Evolutionary conservation across 2,888 invertebrate species (phyloP), one percentile per base, ranked within the genome.

Genomic region (Cotesia congregata): DNA sequence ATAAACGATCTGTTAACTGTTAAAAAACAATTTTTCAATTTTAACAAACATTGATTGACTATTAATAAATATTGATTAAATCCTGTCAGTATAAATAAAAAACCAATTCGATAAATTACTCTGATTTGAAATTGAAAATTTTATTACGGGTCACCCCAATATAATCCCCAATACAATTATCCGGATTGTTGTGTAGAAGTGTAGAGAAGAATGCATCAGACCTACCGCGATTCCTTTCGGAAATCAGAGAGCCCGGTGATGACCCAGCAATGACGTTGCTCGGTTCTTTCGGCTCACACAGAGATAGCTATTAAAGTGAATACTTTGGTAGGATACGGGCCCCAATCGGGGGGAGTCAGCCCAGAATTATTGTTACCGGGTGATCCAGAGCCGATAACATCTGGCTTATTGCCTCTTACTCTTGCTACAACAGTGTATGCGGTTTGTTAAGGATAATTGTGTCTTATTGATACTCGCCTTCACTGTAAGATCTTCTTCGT

Each of bases 231-330:
- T 71, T 71, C 15, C 15, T 39, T 15, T 71, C 39, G 9, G 9
- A 30, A 30, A 59, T 17, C 64, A n/a, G 50, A 71, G 38, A 65
- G 41, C 20, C 72, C 77, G 77, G 77, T 82, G 82, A 82, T 82
- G 80, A 80, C 71, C 78, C 65, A 67, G 67, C 75, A 70, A 80
- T 82, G 82, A 82, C 82, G 68, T 39, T 77, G 80, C 78, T 73
- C 30, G 72, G 76, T 79, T 68, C 74, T 78, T 77, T 72, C 75
- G 64, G 70, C 61, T 40, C 39, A 6, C 12, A 30, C 30, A 12
- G 17, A 50, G 50, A 50, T 50, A 39, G 30, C 40, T 64, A 69
- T 74, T 61, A 68, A 68, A 74, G 30, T 30, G 30, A 30, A 30
- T 30, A 30, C 20, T 20, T 30, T 30, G 30, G 30, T 30, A 50